Conservation (phyloP, 2,888 invertebrate genomes). For the Campaea margaritaria region DNA sequence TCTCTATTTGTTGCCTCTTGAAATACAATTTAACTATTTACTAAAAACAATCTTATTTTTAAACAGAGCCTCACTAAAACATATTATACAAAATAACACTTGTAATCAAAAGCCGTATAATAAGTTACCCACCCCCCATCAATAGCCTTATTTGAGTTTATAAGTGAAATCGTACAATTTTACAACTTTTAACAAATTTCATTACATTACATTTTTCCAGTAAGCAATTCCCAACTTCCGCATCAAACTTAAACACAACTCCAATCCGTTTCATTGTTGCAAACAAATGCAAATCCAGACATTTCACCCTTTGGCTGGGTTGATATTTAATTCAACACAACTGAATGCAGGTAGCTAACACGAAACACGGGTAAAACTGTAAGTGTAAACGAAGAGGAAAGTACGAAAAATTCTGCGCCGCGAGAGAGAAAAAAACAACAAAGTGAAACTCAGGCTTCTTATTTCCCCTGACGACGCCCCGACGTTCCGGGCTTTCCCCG, state of each 20-base stretch:
- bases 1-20: no score
- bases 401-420: conserved; percentile 74
- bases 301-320: conserved; percentile 75
- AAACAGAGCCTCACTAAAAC: no score
- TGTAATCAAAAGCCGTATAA: no score
- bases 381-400: conserved; percentile 83
- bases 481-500: conserved; percentile 65
- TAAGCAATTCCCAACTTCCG: conserved; percentile 41
- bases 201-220: conserved; percentile 11
- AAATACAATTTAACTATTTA: no score
- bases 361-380: conserved; percentile 80
- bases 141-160: no score
- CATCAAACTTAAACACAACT: conserved; percentile 62
- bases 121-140: no score
- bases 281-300: conserved; percentile 82
- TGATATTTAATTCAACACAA: conserved; percentile 81
- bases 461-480: conserved; percentile 83
- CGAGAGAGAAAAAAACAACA: conserved; percentile 71
- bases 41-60: no score
- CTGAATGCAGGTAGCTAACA: conserved; percentile 65
- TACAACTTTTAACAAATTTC: neutral
- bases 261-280: conserved; percentile 73
- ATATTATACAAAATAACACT: no score
- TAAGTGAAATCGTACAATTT: neutral
- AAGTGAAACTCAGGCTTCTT: conserved; percentile 83